Evolutionary conservation across 2,888 invertebrate species (phyloP), one percentile per base, ranked within the genome.

Genomic region (Macrosiphum euphorbiae): DNA sequence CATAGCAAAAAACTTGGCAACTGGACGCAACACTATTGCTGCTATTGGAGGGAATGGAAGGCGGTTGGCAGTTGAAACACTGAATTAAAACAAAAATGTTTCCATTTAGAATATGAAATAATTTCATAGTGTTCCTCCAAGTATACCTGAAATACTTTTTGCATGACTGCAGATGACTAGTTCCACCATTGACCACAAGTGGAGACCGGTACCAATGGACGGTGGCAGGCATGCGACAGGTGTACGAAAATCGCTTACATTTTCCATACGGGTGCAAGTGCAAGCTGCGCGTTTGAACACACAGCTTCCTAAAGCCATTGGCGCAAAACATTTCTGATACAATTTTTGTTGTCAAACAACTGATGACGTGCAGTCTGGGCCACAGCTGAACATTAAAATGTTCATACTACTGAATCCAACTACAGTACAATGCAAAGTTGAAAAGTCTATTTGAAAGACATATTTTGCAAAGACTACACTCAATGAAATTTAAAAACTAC

Each of bases 1-100:
- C 94, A 94, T 94, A 26, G 94, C 94, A 10, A 94, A 89, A 78
- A 94, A 92, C 24, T 92, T 92, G 16, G 92, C 26, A 7, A 94
- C 28, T 24, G 94, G 92, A n/a, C 94, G 94, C 55, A 94, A 13
- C 28, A 89, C 35, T 13, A 94, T 7, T 13, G 89, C 84, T 0
- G 55, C 26, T 16, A 87, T 67, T 4, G 94, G 92, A 16, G 84
- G 55, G 2, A 90, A 61, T 44, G 90, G 90, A 1, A 90, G 24
- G 3, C 85, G n/a, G 85, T 86, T 84, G 16, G 44, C 84, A 1
- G 41, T 20, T 24, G 93, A 90, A 61, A 85, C 86, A n/a, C 93
- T 94, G n/a, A 28, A 93, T 28, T 44, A 84, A 92, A 91, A 90
- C n/a, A 41, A 50, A 86, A 86, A 41, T 20, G 1, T 55, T 41